Evolutionary conservation across 2,797 vertebrate genomes (phyloP).

Genomic region (Sebastes flavidus): DNA sequence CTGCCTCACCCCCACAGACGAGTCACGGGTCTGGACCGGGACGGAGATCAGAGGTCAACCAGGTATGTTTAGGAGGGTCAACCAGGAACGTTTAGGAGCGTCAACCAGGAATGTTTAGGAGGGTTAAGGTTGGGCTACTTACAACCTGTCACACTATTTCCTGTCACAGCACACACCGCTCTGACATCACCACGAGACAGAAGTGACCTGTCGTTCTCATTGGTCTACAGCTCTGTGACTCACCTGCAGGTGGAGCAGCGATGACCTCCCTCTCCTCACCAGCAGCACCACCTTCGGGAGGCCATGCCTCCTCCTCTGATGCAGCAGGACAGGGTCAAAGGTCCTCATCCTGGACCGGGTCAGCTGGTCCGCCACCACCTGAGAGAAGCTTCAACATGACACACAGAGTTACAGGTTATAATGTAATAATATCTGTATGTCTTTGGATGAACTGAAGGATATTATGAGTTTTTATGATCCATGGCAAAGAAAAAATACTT

Average conservation of each 20-base stretch:
- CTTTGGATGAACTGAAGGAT: not conserved
- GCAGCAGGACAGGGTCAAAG: not conserved
- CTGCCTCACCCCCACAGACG: not conserved
- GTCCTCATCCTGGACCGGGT: not conserved
- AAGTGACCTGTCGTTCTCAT: not conserved
- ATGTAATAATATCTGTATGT: too few species aligned
- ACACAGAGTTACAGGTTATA: not conserved
- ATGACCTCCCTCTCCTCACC: accelerated
- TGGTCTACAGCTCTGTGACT: not conserved
- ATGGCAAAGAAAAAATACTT: not conserved
- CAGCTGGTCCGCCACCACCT: conserved; percentile 20
- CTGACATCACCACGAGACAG: not conserved
- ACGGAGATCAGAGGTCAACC: not conserved
- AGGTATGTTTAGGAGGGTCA: not conserved
- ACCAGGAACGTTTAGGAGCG: not conserved
- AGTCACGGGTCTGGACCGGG: not conserved
- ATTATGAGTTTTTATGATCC: not conserved
- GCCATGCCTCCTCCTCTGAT: accelerated
- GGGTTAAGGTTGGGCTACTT: too few species aligned
- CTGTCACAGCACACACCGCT: not conserved
- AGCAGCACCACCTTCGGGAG: not conserved
- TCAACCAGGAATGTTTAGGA: not conserved
- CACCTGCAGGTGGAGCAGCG: not conserved
- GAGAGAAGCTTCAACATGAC: conserved; percentile 41
- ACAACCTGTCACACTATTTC: not conserved